Percentiles rank a stretch among this genome's conserved stretches.
phyloP scores from a whole-genome alignment of 2,888 invertebrate species.

The Plebejus melissa region DNA sequence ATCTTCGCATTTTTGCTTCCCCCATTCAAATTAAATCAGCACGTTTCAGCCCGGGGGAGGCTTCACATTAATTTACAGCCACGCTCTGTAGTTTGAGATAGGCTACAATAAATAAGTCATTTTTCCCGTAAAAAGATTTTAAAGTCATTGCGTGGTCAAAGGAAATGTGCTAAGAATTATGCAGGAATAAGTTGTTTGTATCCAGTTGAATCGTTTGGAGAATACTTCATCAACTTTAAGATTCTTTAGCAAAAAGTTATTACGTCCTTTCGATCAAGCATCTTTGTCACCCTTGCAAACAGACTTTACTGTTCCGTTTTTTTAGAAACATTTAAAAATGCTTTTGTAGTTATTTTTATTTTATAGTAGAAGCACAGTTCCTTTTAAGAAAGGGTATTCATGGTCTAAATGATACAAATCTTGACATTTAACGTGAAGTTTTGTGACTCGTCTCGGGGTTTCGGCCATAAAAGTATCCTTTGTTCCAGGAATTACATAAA shows the following conservation, averaged over 20 bases:
- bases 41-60: conserved; percentile 43
- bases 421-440: background rate
- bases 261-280: background rate
- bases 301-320: background rate
- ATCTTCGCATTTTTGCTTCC: conserved; percentile 46
- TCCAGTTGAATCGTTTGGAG: background rate
- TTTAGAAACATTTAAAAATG: background rate
- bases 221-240: background rate
- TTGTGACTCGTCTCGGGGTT: background rate
- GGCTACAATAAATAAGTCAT: conserved; percentile 26
- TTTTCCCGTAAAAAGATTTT: conserved; percentile 19
- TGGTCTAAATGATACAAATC: no score
- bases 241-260: background rate
- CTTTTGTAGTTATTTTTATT: background rate
- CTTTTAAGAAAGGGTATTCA: background rate
- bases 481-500: conserved; percentile 7
- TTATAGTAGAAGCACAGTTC: background rate
- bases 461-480: background rate
- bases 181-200: conserved; percentile 6
- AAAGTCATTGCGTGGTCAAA: background rate
- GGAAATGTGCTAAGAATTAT: conserved; percentile 17
- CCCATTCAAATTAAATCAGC: conserved; percentile 55
- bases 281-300: background rate
- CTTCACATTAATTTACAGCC: conserved; percentile 35
- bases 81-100: conserved; percentile 30